A percentile compares a stretch with the other conserved stretches of the same genome.
Conservation (phyloP, 2,797 vertebrate species). For the Hippopotamyrus pictus region DNA sequence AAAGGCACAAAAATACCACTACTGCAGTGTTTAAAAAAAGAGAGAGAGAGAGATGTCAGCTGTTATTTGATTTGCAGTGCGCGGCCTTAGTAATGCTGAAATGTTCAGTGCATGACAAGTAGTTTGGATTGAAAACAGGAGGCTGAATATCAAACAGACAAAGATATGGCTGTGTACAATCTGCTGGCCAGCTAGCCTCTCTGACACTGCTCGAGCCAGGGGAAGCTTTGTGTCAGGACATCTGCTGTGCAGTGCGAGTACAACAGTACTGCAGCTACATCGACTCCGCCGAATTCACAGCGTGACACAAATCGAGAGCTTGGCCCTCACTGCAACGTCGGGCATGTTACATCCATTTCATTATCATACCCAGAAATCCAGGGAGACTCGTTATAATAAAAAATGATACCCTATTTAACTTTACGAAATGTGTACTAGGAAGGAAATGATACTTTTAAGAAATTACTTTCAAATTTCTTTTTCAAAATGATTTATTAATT, state of each 20-base stretch:
- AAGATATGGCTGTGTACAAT: conserved; percentile 29
- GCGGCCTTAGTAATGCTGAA: conserved; percentile 20
- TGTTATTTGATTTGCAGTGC: conserved; percentile 8
- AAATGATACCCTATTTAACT: neutral
- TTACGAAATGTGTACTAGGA: neutral
- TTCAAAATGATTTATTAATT: neutral
- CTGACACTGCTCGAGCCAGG: conserved; percentile 6
- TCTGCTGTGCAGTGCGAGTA: neutral
- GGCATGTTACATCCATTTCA: neutral
- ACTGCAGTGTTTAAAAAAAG: neutral
- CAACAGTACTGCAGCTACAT: neutral
- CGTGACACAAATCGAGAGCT: neutral
- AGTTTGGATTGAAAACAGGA: conserved; percentile 24
- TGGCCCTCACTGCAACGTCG: neutral
- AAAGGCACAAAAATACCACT: neutral
- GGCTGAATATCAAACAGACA: conserved; percentile 21
- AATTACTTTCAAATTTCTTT: neutral
- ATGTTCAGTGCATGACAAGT: conserved; percentile 23
- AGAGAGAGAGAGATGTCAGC: neutral
- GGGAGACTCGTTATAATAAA: neutral
- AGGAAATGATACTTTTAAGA: neutral
- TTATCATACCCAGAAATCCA: neutral
- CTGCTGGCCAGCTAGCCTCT: conserved; percentile 14
- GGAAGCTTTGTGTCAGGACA: conserved; percentile 14
- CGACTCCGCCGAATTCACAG: conserved; percentile 7